These are phyloP conservation scores for Crocuta crocuta DNA, from an alignment of 2,113 vertebrate genomes.

Conservation along the genomic window DNA sequence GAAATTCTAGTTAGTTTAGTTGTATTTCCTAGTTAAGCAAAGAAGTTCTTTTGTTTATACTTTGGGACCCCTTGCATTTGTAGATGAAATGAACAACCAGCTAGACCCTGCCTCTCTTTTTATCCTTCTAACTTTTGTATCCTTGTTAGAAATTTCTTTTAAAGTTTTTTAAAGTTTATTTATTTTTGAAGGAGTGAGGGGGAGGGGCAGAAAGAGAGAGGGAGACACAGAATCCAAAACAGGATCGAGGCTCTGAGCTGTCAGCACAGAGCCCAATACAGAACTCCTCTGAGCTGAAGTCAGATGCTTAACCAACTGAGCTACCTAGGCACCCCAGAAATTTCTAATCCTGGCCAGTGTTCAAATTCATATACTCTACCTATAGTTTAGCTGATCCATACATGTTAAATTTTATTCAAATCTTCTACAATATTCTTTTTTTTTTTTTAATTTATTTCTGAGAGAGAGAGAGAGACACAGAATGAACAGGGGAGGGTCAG, in stretches of 20 bases:
- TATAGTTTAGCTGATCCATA: conserved; percentile 19
- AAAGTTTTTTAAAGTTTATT: too few relatives aligned
- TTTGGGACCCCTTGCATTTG: background rate
- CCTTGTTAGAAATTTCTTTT: conserved; percentile 48
- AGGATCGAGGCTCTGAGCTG: too few relatives aligned
- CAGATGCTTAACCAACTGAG: too few relatives aligned
- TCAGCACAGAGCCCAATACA: too few relatives aligned
- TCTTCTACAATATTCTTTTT: conserved; percentile 45
- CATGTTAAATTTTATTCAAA: conserved; percentile 54
- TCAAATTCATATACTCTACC: conserved; percentile 47
- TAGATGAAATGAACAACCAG: conserved; percentile 40
- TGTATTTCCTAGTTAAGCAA: conserved; percentile 31
- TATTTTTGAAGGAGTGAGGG: too few relatives aligned
- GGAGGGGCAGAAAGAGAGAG: too few relatives aligned
- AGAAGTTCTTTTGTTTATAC: background rate
- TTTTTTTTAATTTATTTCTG: background rate
- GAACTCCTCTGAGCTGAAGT: too few relatives aligned
- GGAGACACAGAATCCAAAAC: too few relatives aligned
- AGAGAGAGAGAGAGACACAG: too few relatives aligned
- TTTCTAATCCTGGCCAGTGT: conserved; percentile 38
- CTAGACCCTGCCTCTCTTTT: background rate
- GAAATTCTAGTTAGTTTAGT: background rate
- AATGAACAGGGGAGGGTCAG: too few relatives aligned
- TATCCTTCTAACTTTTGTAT: conserved; percentile 18
- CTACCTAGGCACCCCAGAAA: background rate